Base-by-base conservation (phyloP, 2,888 invertebrate species). In the Ochropacha duplaris region DNA sequence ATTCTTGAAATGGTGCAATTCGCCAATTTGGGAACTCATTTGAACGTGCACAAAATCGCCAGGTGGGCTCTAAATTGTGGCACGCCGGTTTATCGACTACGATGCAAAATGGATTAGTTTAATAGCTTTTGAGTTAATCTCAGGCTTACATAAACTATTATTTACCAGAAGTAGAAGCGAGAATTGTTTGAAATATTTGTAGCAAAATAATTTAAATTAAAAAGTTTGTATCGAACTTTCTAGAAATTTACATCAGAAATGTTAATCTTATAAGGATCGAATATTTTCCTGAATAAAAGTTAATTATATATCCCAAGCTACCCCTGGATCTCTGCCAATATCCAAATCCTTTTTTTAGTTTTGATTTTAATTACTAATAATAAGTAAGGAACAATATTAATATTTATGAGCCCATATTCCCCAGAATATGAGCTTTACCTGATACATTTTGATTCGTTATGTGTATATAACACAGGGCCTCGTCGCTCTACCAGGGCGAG, bases 401-500 rank as follows among this genome's bases (percentile, higher is more conserved):
- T n/a, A n/a, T n/a, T n/a, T n/a, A n/a, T n/a, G n/a, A n/a, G n/a
- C n/a, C n/a, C n/a, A n/a, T n/a, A n/a, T n/a, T n/a, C n/a, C n/a
- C n/a, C n/a, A n/a, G n/a, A n/a, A n/a, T n/a, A n/a, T n/a, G n/a
- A n/a, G n/a, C n/a, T n/a, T n/a, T n/a, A n/a, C n/a, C n/a, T n/a
- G n/a, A n/a, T n/a, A n/a, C n/a, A n/a, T n/a, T n/a, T n/a, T n/a
- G n/a, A n/a, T n/a, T n/a, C n/a, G n/a, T n/a, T n/a, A n/a, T n/a
- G n/a, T n/a, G n/a, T n/a, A n/a, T n/a, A 39, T 24, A n/a, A 51
- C 44, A 39, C 26, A 16, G 49, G 11, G n/a, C n/a, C 16, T 44
- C 44, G n/a, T n/a, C n/a, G n/a, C n/a, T n/a, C n/a, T 24, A 39
- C 52, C 49, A 16, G 28, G 49, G 59, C 62, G 56, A 74, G 72